Base-by-base conservation (phyloP, 2,113 vertebrate species). In the Canis aureus region DNA sequence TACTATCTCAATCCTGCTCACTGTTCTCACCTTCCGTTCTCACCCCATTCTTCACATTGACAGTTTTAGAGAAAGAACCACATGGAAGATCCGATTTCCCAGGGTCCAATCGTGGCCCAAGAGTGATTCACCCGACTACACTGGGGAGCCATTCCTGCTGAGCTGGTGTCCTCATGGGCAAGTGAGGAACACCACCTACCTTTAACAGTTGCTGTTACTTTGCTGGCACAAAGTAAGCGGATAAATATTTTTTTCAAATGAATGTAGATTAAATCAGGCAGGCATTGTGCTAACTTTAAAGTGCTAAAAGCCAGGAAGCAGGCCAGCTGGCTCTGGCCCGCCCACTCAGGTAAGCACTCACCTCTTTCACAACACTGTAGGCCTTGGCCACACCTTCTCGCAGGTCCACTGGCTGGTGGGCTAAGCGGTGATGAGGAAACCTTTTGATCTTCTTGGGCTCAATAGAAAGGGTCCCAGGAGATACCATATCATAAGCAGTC, bases 401-500 rank as follows among this genome's bases (percentile, higher is more conserved):
- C 64, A 99, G 99, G 98, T 99, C 99, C 0, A 99, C 99, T 0
- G 99, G 99, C 98, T 99, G 99, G 97, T 99, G 99, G 96, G 99
- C 99, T 97, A 99, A 96, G 60, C 99, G 99, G 82, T 99, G 99
- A 94, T 99, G 99, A 53, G 99, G 99, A 96, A 99, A 99, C 35
- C 99, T 99, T 84, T 99, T 99, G 51, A 99, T 97, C 96, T 99
- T 99, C 95, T 99, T 99, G 59, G 99, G 98, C 93, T 99, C 99
- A 49, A 98, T 98, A 66, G 99, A 99, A 96, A 99, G 99, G 5
- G 99, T 98, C 7, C 99, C 99, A 2, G 99, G 99, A 93, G 99
- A 99, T 5, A 99, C 99, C 99, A 99, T 99, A 98, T 99, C 99
- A 96, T 99, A 99, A 0, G 99, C 99, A 0, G 99, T 99, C 98